phyloP scores from a whole-genome alignment of 2,113 vertebrate species.

The Hucho hucho region DNA sequence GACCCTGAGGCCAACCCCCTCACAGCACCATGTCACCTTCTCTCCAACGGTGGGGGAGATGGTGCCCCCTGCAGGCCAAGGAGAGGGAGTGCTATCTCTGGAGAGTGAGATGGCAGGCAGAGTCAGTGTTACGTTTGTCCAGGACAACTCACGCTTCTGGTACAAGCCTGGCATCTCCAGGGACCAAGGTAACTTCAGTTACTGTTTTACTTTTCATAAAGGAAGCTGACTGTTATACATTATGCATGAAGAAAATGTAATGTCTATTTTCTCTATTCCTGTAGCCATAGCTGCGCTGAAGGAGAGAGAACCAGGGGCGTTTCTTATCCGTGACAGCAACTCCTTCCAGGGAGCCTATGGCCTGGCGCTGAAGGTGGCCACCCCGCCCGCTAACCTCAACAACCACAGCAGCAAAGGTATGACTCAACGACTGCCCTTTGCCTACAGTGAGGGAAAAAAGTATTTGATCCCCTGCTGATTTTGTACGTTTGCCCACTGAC shows the following conservation, averaged over 20 bases:
- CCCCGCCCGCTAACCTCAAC: constrained; percentile 79
- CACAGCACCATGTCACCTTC: constrained; percentile 82
- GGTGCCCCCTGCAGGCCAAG: constrained; percentile 41
- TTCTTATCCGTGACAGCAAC: constrained; percentile 90
- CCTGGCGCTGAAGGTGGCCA: constrained; percentile 87
- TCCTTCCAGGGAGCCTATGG: constrained; percentile 93
- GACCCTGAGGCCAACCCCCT: constrained; percentile 41
- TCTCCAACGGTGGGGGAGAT: constrained; percentile 79
- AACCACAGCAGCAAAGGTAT: constrained; percentile 83
- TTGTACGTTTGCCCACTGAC: no score
- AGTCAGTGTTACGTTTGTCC: constrained; percentile 85
- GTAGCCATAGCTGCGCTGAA: constrained; percentile 86
- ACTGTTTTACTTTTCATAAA: neutral
- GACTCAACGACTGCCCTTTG: neutral
- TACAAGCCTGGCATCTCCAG: constrained; percentile 89
- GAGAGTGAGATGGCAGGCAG: constrained; percentile 49
- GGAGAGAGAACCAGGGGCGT: constrained; percentile 83
- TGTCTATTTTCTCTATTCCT: neutral
- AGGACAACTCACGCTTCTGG: constrained; percentile 93
- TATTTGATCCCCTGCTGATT: no score
- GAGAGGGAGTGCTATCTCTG: constrained; percentile 26
- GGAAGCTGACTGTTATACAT: neutral
- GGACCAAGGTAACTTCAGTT: constrained; percentile 80
- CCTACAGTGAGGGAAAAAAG: no score
- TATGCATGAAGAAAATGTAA: neutral